Base-by-base conservation (phyloP, 2,113 vertebrate species). In the Callopanchax toddi region DNA sequence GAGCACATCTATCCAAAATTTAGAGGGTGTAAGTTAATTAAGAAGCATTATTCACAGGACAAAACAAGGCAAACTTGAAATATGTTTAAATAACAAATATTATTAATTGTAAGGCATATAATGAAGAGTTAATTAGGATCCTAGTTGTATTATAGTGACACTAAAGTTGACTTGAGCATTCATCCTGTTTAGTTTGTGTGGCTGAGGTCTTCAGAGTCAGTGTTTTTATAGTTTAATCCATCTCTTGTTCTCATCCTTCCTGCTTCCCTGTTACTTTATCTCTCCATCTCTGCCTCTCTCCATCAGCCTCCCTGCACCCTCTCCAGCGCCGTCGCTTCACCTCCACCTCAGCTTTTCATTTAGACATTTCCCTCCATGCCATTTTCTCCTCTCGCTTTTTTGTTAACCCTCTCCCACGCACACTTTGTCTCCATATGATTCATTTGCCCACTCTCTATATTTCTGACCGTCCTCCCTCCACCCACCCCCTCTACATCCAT, bases 141-240 rank as follows among this genome's bases (percentile, higher is more conserved):
- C 16, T 40, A 6, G 36, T 40, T n/a, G 40, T n/a, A 17, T 43
- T 9, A n/a, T 0, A 0, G 29, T 32, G n/a, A n/a, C n/a, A n/a
- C 29, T 17, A 40, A 40, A 16, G 39, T 37, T 40, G 39, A 40
- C 39, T 40, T 17, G 15, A 11, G 17, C 15, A 15, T 40, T 6
- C 39, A 17, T 40, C 46, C 39, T 32, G 40, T 21, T 75, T 23
- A 54, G 32, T 84, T 74, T 70, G 34, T 51, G 18, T 43, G 46
- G 60, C 10, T 20, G 58, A 71, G 58, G 76, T 63, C 81, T 80
- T 79, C 67, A 81, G 62, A 76, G 43, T 56, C 64, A 15, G 43
- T 86, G 82, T 85, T 87, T 86, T 86, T 59, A 42, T 76, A 48
- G 75, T 78, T 66, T 91, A 87, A 89, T 89, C 87, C 83, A 53